Conservation (phyloP, 2,797 vertebrate genomes). For the Bradypodion ventrale region DNA sequence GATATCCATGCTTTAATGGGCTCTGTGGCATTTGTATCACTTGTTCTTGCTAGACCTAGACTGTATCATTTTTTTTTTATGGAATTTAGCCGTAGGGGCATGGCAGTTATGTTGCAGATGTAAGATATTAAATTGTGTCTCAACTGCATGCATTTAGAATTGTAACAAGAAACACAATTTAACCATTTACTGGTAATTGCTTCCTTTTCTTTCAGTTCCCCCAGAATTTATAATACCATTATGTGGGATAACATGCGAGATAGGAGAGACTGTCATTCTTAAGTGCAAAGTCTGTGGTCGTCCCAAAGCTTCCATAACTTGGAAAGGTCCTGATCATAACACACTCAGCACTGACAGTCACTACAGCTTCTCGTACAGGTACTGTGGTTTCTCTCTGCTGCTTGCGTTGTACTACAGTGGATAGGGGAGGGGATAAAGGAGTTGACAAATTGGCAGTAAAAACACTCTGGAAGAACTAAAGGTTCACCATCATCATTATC, state of each 20-base stretch:
- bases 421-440: background rate
- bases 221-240: conserved; percentile 94
- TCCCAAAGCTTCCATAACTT: conserved; percentile 89
- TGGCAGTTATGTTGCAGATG: background rate
- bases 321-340: conserved; percentile 93
- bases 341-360: conserved; percentile 88
- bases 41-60: background rate
- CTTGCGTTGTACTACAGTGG: background rate
- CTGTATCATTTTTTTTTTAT: background rate
- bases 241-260: conserved; percentile 93
- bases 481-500: background rate
- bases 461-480: background rate
- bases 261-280: conserved; percentile 91
- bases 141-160: background rate
- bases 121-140: background rate
- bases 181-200: conserved; percentile 15
- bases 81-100: background rate
- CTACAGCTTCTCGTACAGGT: conserved; percentile 93
- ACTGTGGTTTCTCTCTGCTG: background rate
- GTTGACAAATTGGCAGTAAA: background rate
- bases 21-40: too few species aligned
- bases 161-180: background rate
- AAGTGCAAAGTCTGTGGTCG: conserved; percentile 94
- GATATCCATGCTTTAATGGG: background rate
- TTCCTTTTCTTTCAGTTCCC: conserved; percentile 79